These are phyloP conservation scores for Empis stercorea DNA, from an alignment of 2,888 invertebrate species.

Conservation along the genomic window DNA sequence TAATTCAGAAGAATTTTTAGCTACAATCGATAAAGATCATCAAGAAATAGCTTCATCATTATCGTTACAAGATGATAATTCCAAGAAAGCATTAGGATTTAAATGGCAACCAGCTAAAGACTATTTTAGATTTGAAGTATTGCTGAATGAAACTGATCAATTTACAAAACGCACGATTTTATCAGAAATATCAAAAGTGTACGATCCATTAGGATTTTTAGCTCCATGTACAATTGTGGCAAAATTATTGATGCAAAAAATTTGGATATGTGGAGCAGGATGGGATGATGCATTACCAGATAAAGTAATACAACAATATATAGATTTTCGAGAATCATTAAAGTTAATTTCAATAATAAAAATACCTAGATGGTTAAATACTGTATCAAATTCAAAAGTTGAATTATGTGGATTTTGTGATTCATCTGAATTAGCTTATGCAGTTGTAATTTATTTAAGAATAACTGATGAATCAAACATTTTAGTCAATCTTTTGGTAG, in stretches of 20 bases:
- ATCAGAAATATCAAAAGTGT: slow-evolving; percentile 2
- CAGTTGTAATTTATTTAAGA: slow-evolving; percentile 7
- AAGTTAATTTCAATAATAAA: neutral
- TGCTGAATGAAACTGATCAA: neutral
- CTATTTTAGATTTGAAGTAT: neutral
- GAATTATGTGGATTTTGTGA: neutral
- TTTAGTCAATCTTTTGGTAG: neutral
- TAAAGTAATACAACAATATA: neutral
- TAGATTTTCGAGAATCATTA: neutral
- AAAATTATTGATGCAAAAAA: slow-evolving; percentile 1
- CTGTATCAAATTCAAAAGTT: neutral
- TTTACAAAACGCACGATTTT: slow-evolving; percentile 1
- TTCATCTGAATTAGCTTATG: neutral
- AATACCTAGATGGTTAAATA: neutral
- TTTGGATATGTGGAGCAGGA: neutral
- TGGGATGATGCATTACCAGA: slow-evolving; percentile 2
- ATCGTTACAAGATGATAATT: neutral
- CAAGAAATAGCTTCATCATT: neutral
- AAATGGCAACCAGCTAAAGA: slow-evolving; percentile 3
- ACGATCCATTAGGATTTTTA: slow-evolving; percentile 6
- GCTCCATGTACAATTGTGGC: neutral
- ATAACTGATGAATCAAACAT: neutral
- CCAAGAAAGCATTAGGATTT: slow-evolving; percentile 1
- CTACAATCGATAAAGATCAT: neutral
- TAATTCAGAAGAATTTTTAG: neutral